Percentiles rank a stretch among this genome's conserved stretches.
phyloP scores from a whole-genome alignment of 2,888 invertebrate species.

The Antheraea yamamai region DNA sequence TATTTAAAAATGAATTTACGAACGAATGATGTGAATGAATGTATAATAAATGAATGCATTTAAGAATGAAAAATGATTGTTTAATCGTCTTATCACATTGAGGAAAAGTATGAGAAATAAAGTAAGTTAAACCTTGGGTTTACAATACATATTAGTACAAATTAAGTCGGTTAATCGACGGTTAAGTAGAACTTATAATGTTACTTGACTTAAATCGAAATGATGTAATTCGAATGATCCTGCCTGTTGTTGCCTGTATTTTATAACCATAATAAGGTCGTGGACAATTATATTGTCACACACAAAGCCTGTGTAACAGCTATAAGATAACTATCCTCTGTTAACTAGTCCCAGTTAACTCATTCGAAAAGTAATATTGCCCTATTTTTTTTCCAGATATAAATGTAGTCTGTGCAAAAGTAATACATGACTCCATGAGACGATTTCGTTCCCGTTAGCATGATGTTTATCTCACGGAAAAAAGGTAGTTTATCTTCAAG shows the following conservation, averaged over 20 bases:
- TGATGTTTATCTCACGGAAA: slow-evolving; percentile 2
- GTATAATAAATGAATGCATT: too few relatives aligned
- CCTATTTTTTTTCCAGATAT: slow-evolving; percentile 2
- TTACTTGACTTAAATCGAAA: neutral
- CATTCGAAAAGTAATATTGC: neutral
- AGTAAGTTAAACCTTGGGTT: too few relatives aligned
- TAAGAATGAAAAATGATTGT: too few relatives aligned
- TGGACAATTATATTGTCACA: neutral
- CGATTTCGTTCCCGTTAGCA: slow-evolving; percentile 12
- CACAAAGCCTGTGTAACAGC: neutral
- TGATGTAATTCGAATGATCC: neutral
- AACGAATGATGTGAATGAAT: too few relatives aligned
- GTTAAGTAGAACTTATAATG: too few relatives aligned
- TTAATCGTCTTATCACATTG: too few relatives aligned
- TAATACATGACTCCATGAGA: slow-evolving; percentile 10
- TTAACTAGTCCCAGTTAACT: neutral
- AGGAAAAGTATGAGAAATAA: too few relatives aligned
- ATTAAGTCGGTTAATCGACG: too few relatives aligned
- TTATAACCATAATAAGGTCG: neutral
- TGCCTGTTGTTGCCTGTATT: neutral
- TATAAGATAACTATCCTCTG: neutral
- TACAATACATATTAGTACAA: too few relatives aligned
- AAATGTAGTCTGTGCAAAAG: neutral
- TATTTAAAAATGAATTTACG: too few relatives aligned
- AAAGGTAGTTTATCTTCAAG: slow-evolving; percentile 6